Evolutionary conservation across 2,113 vertebrate species (phyloP), one percentile per base, ranked within the genome.

Genomic region (Eudyptes chrysolophus): DNA sequence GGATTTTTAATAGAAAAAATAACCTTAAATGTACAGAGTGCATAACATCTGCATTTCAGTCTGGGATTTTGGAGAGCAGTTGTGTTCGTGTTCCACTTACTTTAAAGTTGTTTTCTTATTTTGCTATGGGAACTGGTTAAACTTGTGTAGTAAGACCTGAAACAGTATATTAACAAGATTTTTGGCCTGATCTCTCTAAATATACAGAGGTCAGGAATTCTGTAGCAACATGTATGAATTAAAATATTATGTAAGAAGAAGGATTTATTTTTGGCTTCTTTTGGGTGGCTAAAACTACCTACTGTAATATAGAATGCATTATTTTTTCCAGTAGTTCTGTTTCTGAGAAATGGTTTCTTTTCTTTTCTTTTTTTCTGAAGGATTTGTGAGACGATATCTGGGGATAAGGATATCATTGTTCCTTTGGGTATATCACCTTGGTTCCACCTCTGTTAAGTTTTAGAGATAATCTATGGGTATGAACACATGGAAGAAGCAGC

Each of bases 151-250:
- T 93, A 94, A 86, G 57, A 70, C 38, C 40, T 76, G 62, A 70
- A 94, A 79, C 11, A 70, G 46, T 30, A 3, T 42, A 66, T 82
- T 92, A 92, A 84, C 25, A 72, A 85, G 58, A 40, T 76, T 58
- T 96, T 84, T 83, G 87, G 58, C 66, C 84, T 85, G 71, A 44
- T 83, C n/a, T 82, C 46, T 93, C 3, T 92, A 96, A 94, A 71
- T 87, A 83, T 27, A 62, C 34, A 87, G 72, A 90, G 54, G 78
- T 92, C 87, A 93, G 66, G 46, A 94, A 80, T 93, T 88, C 75
- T 94, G 81, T 1, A 0, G 71, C 84, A 93, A 44, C 52, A 48
- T 60, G 27, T 83, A 55, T 94, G 66, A 93, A 95, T 92, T 93
- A 77, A 94, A 94, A 76, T 90, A 57, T 70, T 94, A 79, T 4